Base-by-base conservation (phyloP, 2,113 vertebrate species). In the Serilophus lunatus region DNA sequence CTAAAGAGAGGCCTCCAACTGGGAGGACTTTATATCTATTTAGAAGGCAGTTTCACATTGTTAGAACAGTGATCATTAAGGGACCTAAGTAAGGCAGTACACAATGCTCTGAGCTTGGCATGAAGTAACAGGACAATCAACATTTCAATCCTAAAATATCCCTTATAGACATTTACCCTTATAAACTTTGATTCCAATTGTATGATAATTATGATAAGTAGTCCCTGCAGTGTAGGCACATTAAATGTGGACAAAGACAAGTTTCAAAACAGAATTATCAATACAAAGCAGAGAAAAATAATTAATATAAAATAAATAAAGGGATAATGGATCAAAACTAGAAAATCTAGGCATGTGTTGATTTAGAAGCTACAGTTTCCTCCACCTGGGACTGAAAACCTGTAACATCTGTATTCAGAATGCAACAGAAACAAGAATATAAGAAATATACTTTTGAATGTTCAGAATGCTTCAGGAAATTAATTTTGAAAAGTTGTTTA, bases 81-180 rank as follows among this genome's bases (percentile, higher is more conserved):
- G 28, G 54, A 90, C 40, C 45, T 80, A 61, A 65, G 71, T 3
- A 8, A 88, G 50, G 20, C 75, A 92, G 45, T 23, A 47, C n/a
- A 74, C 68, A 93, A 4, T 82, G 59, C n/a, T 77, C 63, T 82
- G 80, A 90, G 8, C 50, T 79, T 93, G 88, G 36, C 76, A 86
- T 44, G 49, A 82, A 94, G 70, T 71, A 87, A 72, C 57, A 90
- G 70, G 49, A 84, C 47, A 79, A 24, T 35, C 90, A 82, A 68
- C 40, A 76, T 82, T 76, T 69, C 59, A 86, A 82, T 91, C 20
- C 29, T 53, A 76, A 13, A 16, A 56, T 90, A 44, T 76, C 61
- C 40, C 57, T 95, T 91, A 68, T 38, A 93, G 69, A n/a, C 70
- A 85, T 90, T 94, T 96, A 82, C 50, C 49, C 70, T 82, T 92